Base-by-base conservation (phyloP, 2,113 vertebrate genomes). In the Apaloderma vittatum region DNA sequence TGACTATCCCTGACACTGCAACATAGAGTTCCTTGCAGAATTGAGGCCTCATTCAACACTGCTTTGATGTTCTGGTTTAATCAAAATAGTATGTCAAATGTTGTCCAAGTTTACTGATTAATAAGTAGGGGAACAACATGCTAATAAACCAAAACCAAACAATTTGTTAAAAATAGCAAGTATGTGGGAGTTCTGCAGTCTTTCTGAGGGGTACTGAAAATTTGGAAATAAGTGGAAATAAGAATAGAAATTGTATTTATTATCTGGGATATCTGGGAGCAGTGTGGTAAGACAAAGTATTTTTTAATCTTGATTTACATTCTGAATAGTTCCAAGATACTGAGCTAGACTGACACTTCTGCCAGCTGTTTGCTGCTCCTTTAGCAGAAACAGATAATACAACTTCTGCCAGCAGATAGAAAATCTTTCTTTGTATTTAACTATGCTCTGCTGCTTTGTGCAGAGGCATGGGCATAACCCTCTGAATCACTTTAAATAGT, bases 351-450 rank as follows among this genome's bases (percentile, higher is more conserved):
- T 37, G 51, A 37, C 2, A 8, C 18, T 88, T 86, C 65, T 67
- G 43, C 15, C 20, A 32, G 13, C 43, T 36, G 27, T 18, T 66
- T 86, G 55, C 48, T 73, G 68, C 3, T 52, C 24, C 30, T 36
- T 1, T 45, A 34, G 12, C 5, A 26, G 22, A 15, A 54, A 55
- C 0, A 48, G 30, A 8, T 15, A 73, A 40, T 4, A 36, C 0
- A 24, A 3, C 15, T 59, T 88, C 24, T 2, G 2, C n/a, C 43
- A 27, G 32, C 40, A 68, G 49, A 30, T 12, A 11, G 13, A 86
- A 82, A 75, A 63, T 66, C 22, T 21, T 62, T n/a, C 24, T 59
- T 52, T 36, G 7, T 46, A 73, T 73, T 88, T 76, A 93, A 78
- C 30, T 72, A 23, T 13, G 18, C 15, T 36, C 36, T 23, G 17